Conservation (phyloP, 2,888 invertebrate genomes). For the Platycheirus rosarum region DNA sequence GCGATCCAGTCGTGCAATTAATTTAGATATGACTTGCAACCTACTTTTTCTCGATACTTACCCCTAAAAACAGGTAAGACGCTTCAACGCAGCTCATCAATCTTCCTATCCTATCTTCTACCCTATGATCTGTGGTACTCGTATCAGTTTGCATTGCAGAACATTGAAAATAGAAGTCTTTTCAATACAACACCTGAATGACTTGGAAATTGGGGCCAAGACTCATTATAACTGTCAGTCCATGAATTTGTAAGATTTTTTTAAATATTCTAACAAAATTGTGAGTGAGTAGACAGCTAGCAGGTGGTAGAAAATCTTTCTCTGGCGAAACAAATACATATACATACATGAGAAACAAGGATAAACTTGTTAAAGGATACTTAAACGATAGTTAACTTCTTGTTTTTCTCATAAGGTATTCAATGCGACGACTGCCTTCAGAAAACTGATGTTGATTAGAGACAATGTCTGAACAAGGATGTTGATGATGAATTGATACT, state of each 20-base stretch:
- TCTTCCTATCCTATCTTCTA: background rate
- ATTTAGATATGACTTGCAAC: too few species aligned
- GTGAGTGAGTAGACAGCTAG: background rate
- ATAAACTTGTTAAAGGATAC: constrained; percentile 66
- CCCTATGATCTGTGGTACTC: background rate
- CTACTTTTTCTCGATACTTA: too few species aligned
- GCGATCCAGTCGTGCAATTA: too few species aligned
- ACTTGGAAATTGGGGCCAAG: constrained; percentile 35
- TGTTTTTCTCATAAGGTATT: background rate
- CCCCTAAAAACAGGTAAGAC: too few species aligned
- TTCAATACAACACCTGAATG: constrained; percentile 49
- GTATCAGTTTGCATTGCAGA: constrained; percentile 8
- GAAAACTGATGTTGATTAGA: too few species aligned
- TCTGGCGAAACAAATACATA: too few species aligned
- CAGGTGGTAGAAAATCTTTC: constrained; percentile 4
- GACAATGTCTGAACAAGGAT: too few species aligned
- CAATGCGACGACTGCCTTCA: background rate
- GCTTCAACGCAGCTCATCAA: constrained; percentile 2
- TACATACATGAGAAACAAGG: constrained; percentile 25
- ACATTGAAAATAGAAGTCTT: constrained; percentile 30
- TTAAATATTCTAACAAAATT: constrained; percentile 8
- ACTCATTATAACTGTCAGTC: constrained; percentile 50
- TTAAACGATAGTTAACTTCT: constrained; percentile 39
- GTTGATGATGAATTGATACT: constrained; percentile 3
- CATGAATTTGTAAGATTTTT: constrained; percentile 28